A percentile compares a stretch with the other conserved stretches of the same genome.
phyloP scores from a whole-genome alignment of 2,113 vertebrate species.

The Marcusenius ussheri region DNA sequence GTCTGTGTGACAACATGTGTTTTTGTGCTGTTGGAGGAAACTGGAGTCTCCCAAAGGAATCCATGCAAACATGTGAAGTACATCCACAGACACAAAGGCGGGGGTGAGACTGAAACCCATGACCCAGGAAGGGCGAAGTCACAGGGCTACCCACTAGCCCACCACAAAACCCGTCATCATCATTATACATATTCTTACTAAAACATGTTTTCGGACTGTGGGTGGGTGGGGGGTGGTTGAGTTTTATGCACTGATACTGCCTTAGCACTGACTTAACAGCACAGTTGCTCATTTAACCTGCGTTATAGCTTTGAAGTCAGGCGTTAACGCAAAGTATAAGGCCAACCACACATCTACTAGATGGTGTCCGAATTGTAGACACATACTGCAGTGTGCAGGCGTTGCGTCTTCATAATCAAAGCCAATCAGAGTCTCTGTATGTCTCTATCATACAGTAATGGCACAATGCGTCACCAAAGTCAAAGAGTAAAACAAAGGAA shows the following conservation, averaged over 20 bases:
- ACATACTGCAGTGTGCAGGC: conserved; percentile 15
- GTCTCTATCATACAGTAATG: not conserved
- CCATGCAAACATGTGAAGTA: not conserved
- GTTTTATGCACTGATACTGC: not conserved
- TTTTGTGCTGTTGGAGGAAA: not conserved
- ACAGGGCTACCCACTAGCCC: not conserved
- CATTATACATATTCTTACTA: not conserved
- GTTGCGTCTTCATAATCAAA: not conserved
- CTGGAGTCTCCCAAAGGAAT: not conserved
- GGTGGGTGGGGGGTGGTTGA: not conserved
- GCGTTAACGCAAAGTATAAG: conserved; percentile 24
- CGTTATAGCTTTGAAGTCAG: not conserved
- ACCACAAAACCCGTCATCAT: not conserved
- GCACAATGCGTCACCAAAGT: not conserved
- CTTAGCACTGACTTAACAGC: no score
- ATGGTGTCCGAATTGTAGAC: conserved; percentile 25
- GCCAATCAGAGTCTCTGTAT: not conserved
- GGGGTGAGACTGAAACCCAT: not conserved
- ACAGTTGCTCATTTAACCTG: not conserved
- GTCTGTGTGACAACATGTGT: not conserved
- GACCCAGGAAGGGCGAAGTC: no score
- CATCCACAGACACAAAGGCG: not conserved
- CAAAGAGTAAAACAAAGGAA: not conserved
- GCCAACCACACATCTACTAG: conserved; percentile 27
- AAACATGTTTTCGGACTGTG: not conserved